Base-by-base conservation (phyloP, 2,113 vertebrate species). In the Pongo pygmaeus region DNA sequence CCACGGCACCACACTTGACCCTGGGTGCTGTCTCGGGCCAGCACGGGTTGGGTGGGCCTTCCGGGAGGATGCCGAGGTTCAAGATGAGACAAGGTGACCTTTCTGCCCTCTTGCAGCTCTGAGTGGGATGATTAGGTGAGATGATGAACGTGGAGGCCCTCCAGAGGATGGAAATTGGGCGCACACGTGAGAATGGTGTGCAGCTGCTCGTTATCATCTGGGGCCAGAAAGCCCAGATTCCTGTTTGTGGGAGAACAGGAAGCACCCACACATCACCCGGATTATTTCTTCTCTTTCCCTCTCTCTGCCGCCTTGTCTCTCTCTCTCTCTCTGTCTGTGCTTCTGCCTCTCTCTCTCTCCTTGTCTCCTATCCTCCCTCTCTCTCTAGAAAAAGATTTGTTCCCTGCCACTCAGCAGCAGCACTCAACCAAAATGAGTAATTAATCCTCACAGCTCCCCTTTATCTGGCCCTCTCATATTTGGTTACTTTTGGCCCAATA, bases 401-500 rank as follows among this genome's bases (percentile, higher is more conserved):
- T 67, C 17, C 35, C 46, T 4, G 43, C 59, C 30, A 20, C 11
- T 40, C 83, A 1, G 22, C 88, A 12, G 93, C 61, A 27, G 27
- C 93, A 8, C 61, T 75, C 61, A 48, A 9, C 40, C 48, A 23
- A 35, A 74, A 91, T 35, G 79, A 84, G 94, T 94, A 87, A 88
- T 32, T 18, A 75, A 81, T 84, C 70, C 75, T n/a, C 27, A 6
- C 8, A 20, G n/a, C 32, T 43, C 40, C 17, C 59, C 55, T 80
- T 79, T 77, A 88, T 78, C 96, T 80, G 70, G 40, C 30, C 61
- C 61, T 88, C 64, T 84, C 79, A 80, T 84, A 59, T 96, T 96
- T 84, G 72, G 77, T 95, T 97, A 69, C 93, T 97, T 96, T 85
- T 55, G 96, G 94, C 69, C 2, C 0, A 72, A 95, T 87, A 80